Conservation (phyloP, 1,140 invertebrate species). For the Trichonephila inaurata region DNA sequence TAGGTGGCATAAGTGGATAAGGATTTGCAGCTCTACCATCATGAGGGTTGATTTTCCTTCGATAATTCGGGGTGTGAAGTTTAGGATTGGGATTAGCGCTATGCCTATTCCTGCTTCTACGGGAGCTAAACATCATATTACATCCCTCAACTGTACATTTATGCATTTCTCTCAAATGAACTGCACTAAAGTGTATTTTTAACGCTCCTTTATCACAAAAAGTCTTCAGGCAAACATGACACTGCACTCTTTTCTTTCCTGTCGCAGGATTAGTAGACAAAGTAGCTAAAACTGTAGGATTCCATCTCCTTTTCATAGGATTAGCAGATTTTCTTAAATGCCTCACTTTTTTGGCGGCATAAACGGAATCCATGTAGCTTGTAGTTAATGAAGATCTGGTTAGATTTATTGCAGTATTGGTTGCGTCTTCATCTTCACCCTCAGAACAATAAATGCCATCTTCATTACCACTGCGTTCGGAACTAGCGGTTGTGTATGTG, state of each 20-base stretch:
- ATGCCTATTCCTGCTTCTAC: constrained; percentile 96
- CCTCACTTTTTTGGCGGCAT: constrained; percentile 81
- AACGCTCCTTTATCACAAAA: constrained; percentile 99
- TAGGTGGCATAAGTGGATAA: constrained; percentile 86
- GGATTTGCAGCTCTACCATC: constrained; percentile 93
- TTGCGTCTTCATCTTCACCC: constrained; percentile 78
- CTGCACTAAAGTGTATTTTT: constrained; percentile 99
- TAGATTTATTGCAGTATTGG: constrained; percentile 77
- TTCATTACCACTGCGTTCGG: constrained; percentile 33
- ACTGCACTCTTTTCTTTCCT: constrained; percentile 97
- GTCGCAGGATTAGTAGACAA: constrained; percentile 95
- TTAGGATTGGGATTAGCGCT: constrained; percentile 99
- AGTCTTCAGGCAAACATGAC: constrained; percentile 98
- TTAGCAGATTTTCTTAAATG: constrained; percentile 89
- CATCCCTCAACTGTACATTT: constrained; percentile 99
- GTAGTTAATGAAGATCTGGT: constrained; percentile 73
- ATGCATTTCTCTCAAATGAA: constrained; percentile 99
- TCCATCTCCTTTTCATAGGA: constrained; percentile 94
- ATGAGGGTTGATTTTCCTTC: constrained; percentile 95
- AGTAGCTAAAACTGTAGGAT: constrained; percentile 92
- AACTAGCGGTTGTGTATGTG: constrained; percentile 64
- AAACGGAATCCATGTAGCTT: constrained; percentile 73
- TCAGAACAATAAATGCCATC: constrained; percentile 68
- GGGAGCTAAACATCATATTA: constrained; percentile 99
- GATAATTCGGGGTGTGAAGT: constrained; percentile 95